Evolutionary conservation across 64 coral and sea anemone species (phyloP).

Genomic region (Stylophora pistillata): DNA sequence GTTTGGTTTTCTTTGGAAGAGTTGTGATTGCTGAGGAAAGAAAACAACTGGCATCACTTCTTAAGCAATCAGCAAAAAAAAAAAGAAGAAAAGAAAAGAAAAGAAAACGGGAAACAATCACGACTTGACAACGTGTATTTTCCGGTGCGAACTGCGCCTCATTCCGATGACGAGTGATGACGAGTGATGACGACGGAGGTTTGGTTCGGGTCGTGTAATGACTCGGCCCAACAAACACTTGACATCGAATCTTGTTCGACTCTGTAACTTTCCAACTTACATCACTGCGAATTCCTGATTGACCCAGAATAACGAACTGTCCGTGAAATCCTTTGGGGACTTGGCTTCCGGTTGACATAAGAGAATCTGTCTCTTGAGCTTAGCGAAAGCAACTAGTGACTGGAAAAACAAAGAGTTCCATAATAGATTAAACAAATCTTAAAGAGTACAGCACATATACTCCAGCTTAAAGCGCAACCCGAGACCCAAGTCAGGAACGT

Average conservation of each 20-base stretch:
- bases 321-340: constrained; percentile 86
- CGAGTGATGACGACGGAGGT: too few relatives aligned
- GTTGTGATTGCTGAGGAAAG: too few relatives aligned
- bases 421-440: not conserved
- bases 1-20: too few relatives aligned
- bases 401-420: constrained; percentile 8
- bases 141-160: too few relatives aligned
- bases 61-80: too few relatives aligned
- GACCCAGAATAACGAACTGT: constrained; percentile 85
- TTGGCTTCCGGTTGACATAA: constrained; percentile 75
- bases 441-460: not conserved
- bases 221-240: not conserved
- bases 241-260: not conserved
- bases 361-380: constrained; percentile 93
- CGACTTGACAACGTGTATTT: too few relatives aligned
- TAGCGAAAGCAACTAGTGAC: constrained; percentile 88
- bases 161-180: too few relatives aligned
- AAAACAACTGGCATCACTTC: too few relatives aligned
- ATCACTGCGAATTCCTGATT: constrained; percentile 92
- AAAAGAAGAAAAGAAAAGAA: too few relatives aligned
- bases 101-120: too few relatives aligned
- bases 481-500: too few relatives aligned
- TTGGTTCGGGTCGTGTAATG: not conserved
- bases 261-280: constrained; percentile 63
- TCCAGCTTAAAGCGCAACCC: not conserved